phyloP scores from a whole-genome alignment of 2,797 vertebrate species.

The Cuculus canorus region DNA sequence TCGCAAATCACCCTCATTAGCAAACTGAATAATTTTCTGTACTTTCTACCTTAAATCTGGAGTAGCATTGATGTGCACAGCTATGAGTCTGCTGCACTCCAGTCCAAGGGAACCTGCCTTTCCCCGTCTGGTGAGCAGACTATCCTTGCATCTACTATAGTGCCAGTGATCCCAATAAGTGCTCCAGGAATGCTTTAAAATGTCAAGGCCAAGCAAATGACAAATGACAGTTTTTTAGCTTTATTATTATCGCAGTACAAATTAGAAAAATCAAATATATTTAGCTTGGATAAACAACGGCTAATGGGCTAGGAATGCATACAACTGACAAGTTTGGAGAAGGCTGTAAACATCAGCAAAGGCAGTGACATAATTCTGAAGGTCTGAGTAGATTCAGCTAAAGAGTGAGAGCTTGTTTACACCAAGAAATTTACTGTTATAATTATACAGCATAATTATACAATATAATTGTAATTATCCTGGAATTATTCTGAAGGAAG shows the following conservation, averaged over 20 bases:
- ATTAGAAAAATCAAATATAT: slow-evolving; percentile 24
- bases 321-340: slow-evolving; percentile 19
- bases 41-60: background rate
- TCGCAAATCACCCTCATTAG: background rate
- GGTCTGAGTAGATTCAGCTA: slow-evolving; percentile 4
- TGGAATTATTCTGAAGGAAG: slow-evolving; percentile 50
- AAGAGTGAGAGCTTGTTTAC: slow-evolving; percentile 38
- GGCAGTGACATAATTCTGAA: slow-evolving; percentile 5
- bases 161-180: background rate
- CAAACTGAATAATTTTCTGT: background rate
- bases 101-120: background rate
- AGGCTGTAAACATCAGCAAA: slow-evolving; percentile 34
- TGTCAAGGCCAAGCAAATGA: background rate
- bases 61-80: background rate
- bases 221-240: background rate
- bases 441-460: slow-evolving; percentile 40
- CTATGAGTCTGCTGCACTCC: background rate
- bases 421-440: slow-evolving; percentile 16
- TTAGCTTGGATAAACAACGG: slow-evolving; percentile 34
- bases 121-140: background rate
- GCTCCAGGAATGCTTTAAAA: background rate
- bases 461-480: slow-evolving; percentile 48
- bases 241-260: background rate
- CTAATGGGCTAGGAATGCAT: background rate
- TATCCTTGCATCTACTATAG: background rate